Base-by-base conservation (phyloP, 2,888 invertebrate species). In the Dermolepida albohirtum region DNA sequence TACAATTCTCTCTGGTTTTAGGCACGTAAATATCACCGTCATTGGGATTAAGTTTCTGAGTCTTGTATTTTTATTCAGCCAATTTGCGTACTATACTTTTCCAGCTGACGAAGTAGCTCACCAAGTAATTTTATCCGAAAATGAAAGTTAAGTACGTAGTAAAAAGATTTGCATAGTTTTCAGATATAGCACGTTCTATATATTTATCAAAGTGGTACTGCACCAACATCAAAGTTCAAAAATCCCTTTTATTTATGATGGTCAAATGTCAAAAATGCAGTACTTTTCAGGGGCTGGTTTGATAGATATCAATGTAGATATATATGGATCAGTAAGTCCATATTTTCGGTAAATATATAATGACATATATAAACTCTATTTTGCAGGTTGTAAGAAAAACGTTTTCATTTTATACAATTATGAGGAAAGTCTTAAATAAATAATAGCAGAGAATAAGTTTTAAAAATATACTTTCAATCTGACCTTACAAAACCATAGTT, bases 161-260 rank as follows among this genome's bases (percentile, higher is more conserved):
- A 22, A 22, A 1, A 22, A 22, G 4, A 22, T 4, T 2, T 22
- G 2, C 2, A 1, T 44, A 62, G 59, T 62, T 62, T 14, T 10
- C 14, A 5, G 54, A 39, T 8, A 16, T 62, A 8, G 14, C 68
- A 8, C 12, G 49, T n/a, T 14, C 64, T 4, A 47, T 68, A 5
- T 68, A 68, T 12, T 16, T 40, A 16, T 64, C 68, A 6, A 64
- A 47, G 14, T 68, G 68, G 57, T 64, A 64, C 14, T 22, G 64
- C 11, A 55, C 34, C 17, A 17, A 43, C 7, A 39, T 41, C 7
- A 27, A 11, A 11, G 22, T 22, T 11, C 68, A 64, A 49, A 64
- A 57, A 16, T 47, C 44, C 12, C n/a, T 68, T 6, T 40, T 55
- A 11, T 43, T 68, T 10, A 39, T 68, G 16, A 68, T 68, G 64